Percentiles rank a stretch among this genome's conserved stretches.
These are phyloP conservation scores for Epinephelus malabaricus DNA, from an alignment of 2,797 vertebrate genomes.

Conservation along the genomic window DNA sequence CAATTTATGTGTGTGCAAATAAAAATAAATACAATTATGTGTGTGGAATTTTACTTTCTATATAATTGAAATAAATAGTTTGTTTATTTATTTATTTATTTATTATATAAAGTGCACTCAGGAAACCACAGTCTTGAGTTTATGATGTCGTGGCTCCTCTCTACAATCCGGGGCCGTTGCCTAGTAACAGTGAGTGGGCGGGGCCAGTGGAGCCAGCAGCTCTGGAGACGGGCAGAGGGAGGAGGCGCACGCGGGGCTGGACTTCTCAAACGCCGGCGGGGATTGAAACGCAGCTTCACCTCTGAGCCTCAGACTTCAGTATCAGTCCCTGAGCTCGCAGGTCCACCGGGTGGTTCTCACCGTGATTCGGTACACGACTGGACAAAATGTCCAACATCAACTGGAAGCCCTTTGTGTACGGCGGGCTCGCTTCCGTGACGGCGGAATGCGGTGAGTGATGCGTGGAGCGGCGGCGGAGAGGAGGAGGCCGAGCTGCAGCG, in stretches of 20 bases:
- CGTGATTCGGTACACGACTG: background rate
- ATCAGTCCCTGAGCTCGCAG: fast-evolving
- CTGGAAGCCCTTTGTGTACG: conserved; percentile 95
- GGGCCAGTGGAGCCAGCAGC: background rate
- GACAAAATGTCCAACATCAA: conserved; percentile 86
- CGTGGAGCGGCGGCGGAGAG: background rate
- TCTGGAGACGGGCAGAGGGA: background rate
- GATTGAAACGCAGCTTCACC: background rate
- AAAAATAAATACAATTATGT: too few species aligned
- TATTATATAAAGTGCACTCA: too few species aligned
- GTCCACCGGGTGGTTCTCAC: background rate
- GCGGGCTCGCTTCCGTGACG: conserved; percentile 92
- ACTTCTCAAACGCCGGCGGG: conserved; percentile 5
- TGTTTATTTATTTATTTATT: too few species aligned
- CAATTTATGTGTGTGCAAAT: too few species aligned
- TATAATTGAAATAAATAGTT: too few species aligned
- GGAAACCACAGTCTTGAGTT: background rate
- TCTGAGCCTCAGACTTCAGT: background rate
- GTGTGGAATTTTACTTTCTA: too few species aligned
- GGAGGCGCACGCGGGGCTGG: background rate
- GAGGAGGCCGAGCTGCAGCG: conserved; percentile 30
- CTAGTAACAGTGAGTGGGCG: conserved; percentile 44
- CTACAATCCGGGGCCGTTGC: conserved; percentile 36
- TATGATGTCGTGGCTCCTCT: background rate
- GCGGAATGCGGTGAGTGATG: conserved; percentile 92